These are phyloP conservation scores for Naso thynnoides DNA, from an alignment of 2,797 vertebrate genomes.

Conservation along the genomic window DNA sequence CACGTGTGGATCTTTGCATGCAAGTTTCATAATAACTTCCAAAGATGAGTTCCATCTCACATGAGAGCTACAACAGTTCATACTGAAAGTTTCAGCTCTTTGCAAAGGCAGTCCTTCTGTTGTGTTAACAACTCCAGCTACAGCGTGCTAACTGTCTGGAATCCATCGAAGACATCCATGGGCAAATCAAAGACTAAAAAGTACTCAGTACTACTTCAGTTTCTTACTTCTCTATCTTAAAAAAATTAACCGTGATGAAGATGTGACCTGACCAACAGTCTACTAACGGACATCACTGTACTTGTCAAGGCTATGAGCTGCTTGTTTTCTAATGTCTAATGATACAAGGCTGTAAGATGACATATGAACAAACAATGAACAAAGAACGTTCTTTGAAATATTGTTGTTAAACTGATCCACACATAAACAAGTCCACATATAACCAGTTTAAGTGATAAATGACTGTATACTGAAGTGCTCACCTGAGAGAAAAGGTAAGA, in stretches of 20 bases:
- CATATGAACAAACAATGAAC: constrained; percentile 19
- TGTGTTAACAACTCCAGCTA: too few relatives aligned
- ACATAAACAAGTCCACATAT: neutral
- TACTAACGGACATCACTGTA: constrained; percentile 3
- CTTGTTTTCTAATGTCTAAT: constrained; percentile 17
- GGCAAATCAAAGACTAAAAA: constrained; percentile 7
- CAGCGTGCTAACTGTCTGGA: too few relatives aligned
- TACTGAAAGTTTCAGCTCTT: neutral
- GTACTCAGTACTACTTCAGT: neutral
- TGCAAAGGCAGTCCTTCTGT: too few relatives aligned
- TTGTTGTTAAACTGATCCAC: neutral
- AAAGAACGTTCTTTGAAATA: too few relatives aligned
- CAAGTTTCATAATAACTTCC: neutral
- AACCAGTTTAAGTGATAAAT: neutral
- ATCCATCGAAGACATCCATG: constrained; percentile 19
- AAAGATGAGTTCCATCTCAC: neutral
- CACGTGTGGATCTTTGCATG: constrained; percentile 13
- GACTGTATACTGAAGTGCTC: constrained; percentile 23
- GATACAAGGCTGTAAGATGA: too few relatives aligned
- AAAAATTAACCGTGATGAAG: too few relatives aligned
- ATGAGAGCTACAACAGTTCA: neutral
- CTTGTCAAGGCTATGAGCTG: constrained; percentile 11
- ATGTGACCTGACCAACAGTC: constrained; percentile 5
- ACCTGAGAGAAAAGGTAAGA: constrained; percentile 95
- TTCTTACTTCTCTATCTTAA: neutral